These are phyloP conservation scores for Paramuricea clavata DNA, from an alignment of 92 coral and sea anemone genomes.

Conservation along the genomic window DNA sequence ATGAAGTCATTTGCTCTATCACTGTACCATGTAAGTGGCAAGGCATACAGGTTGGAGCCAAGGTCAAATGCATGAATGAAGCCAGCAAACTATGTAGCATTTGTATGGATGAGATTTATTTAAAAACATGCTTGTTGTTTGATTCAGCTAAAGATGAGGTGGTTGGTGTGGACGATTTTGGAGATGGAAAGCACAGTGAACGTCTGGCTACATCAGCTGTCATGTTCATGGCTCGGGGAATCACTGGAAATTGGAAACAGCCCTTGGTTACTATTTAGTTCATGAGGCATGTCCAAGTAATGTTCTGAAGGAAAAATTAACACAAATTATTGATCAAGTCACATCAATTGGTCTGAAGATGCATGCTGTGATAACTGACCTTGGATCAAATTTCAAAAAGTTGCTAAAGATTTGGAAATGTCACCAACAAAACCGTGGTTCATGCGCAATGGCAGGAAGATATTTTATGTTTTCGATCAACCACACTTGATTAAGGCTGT, in stretches of 20 bases:
- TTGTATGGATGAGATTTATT: conserved; percentile 32
- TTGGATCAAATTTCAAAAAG: conserved; percentile 32
- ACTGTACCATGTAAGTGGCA: conserved; percentile 29
- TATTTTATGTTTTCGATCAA: neutral
- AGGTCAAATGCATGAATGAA: conserved; percentile 31
- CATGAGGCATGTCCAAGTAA: conserved; percentile 18
- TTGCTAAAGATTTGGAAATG: conserved; percentile 7
- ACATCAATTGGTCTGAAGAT: conserved; percentile 38
- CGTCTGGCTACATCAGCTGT: conserved; percentile 5
- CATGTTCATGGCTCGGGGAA: conserved; percentile 40
- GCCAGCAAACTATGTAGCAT: neutral
- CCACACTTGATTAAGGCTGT: conserved; percentile 14
- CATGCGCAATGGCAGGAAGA: too few relatives aligned
- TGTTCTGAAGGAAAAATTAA: neutral
- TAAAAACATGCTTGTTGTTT: conserved; percentile 14
- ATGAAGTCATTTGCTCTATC: conserved; percentile 20
- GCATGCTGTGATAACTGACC: conserved; percentile 33
- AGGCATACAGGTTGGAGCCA: conserved; percentile 28
- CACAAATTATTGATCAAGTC: neutral
- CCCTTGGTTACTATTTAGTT: conserved; percentile 34
- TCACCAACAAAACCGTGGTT: conserved; percentile 10
- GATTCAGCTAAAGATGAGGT: conserved; percentile 39
- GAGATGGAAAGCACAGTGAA: conserved; percentile 12
- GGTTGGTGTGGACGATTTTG: conserved; percentile 34
- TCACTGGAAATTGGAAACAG: conserved; percentile 42